Percentiles rank a stretch among this genome's conserved stretches.
Evolutionary conservation across 2,797 vertebrate genomes (phyloP).

Genomic region (Acipenser ruthenus): DNA sequence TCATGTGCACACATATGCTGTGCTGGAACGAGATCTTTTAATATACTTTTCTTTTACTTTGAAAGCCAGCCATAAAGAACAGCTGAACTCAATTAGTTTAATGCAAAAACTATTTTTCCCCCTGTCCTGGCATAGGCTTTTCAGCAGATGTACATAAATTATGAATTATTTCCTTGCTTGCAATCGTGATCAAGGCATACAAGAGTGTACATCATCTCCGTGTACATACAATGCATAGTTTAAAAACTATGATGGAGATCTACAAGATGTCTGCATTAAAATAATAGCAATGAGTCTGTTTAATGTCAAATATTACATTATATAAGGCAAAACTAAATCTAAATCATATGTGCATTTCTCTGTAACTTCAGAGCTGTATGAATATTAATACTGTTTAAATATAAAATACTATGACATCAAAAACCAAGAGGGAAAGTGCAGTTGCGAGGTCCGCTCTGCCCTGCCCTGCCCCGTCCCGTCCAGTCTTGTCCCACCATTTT

Average conservation of each 20-base stretch:
- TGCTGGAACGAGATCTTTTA: neutral
- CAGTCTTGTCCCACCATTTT: no score
- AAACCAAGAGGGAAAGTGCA: no score
- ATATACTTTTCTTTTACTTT: constrained; percentile 24
- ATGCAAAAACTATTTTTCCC: constrained; percentile 28
- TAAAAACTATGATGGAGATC: constrained; percentile 33
- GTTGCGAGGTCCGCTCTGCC: no score
- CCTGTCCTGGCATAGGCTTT: constrained; percentile 19
- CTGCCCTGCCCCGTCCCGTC: no score
- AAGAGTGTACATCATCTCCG: constrained; percentile 39
- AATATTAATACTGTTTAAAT: no score
- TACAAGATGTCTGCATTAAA: constrained; percentile 32
- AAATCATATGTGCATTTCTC: no score
- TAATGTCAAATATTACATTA: no score
- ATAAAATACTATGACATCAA: no score
- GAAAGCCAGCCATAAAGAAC: constrained; percentile 10
- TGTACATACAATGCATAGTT: constrained; percentile 39
- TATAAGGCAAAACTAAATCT: no score
- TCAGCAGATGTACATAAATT: constrained; percentile 47
- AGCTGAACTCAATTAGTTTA: constrained; percentile 40
- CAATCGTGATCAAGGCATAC: constrained; percentile 35
- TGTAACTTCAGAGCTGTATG: no score
- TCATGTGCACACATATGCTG: neutral
- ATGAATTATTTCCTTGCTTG: constrained; percentile 48
- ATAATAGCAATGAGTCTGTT: neutral